These are phyloP conservation scores for Cheiracanthium punctorium DNA, from an alignment of 2,888 invertebrate species.

Conservation along the genomic window DNA sequence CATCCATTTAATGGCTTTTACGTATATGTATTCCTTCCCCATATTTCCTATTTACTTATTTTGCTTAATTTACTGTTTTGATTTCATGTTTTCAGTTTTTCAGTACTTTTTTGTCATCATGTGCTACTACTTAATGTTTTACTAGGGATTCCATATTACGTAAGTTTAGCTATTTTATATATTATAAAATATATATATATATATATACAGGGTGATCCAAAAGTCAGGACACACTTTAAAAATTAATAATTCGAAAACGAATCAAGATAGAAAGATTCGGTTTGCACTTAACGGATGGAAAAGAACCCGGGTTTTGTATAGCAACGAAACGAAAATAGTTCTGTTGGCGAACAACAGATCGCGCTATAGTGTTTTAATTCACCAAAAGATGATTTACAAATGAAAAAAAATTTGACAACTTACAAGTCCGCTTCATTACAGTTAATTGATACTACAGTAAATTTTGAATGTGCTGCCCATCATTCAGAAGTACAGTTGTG, in stretches of 20 bases:
- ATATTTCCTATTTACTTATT: too few relatives aligned
- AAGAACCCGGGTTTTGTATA: too few relatives aligned
- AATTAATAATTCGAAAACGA: neutral
- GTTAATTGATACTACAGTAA: neutral
- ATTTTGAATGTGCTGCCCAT: slow-evolving; percentile 18
- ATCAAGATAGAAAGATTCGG: neutral
- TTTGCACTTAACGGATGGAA: neutral
- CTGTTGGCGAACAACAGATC: neutral
- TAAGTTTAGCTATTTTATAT: too few relatives aligned
- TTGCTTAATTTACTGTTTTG: too few relatives aligned
- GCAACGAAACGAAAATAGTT: neutral
- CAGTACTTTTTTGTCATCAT: too few relatives aligned
- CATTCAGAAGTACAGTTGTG: slow-evolving; percentile 18
- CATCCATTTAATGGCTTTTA: too few relatives aligned
- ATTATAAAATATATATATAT: too few relatives aligned
- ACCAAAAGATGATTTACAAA: slow-evolving; percentile 6
- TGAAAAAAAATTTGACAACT: neutral
- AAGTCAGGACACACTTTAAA: neutral
- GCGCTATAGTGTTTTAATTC: neutral
- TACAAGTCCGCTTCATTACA: too few relatives aligned
- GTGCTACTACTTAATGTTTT: too few relatives aligned
- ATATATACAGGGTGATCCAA: neutral
- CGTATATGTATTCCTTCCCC: too few relatives aligned
- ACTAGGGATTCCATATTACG: too few relatives aligned
- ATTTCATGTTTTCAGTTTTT: too few relatives aligned